These are phyloP conservation scores for Chrysopa pallens DNA, from an alignment of 1,140 invertebrate species.

Conservation along the genomic window DNA sequence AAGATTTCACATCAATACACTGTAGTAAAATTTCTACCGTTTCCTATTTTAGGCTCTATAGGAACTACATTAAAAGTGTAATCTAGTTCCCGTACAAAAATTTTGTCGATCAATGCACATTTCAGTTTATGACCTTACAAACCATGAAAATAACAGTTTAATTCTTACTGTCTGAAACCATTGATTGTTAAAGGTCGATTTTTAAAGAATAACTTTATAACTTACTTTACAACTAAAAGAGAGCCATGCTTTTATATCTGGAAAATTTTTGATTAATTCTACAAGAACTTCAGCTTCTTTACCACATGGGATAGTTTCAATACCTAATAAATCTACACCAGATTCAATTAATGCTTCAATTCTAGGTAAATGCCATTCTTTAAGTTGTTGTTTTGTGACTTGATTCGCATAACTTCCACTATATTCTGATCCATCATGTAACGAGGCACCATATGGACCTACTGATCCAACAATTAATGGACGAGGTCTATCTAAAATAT, in stretches of 20 bases:
- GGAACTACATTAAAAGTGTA: too few species aligned
- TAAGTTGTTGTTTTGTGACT: conserved; percentile 43
- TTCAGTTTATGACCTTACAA: too few species aligned
- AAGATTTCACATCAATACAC: too few species aligned
- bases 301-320: conserved; percentile 78
- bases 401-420: conserved; percentile 60
- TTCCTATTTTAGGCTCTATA: too few species aligned
- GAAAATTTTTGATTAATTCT: conserved; percentile 53
- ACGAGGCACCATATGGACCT: conserved; percentile 75
- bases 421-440: conserved; percentile 82
- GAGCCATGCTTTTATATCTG: conserved; percentile 56
- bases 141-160: too few species aligned
- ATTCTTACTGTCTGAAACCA: too few species aligned
- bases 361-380: conserved; percentile 62
- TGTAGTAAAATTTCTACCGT: too few species aligned
- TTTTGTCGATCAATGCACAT: too few species aligned
- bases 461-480: conserved; percentile 64
- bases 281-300: conserved; percentile 65
- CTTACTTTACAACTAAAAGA: conserved; percentile 65
- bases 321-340: conserved; percentile 63
- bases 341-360: conserved; percentile 54
- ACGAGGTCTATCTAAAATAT: conserved; percentile 1
- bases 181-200: too few species aligned
- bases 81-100: too few species aligned
- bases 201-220: conserved; percentile 1